Conservation (phyloP, 1,140 invertebrate genomes). For the Tetranychus cinnabarinus region DNA sequence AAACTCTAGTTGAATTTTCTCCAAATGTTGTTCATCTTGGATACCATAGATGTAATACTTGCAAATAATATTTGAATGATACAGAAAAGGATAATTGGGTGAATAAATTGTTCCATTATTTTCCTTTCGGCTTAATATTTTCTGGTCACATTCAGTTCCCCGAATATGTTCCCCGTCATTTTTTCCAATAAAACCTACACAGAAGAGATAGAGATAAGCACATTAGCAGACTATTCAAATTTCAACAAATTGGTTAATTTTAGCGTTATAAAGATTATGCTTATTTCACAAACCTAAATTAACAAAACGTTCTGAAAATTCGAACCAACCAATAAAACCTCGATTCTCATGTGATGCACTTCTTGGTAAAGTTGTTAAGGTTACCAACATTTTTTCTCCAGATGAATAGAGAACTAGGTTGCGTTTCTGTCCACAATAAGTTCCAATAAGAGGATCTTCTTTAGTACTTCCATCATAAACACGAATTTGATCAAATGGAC, state of each 20-base stretch:
- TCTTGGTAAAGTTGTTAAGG: constrained; percentile 63
- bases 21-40: constrained; percentile 78
- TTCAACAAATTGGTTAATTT: background rate
- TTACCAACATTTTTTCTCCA: constrained; percentile 58
- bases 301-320: constrained; percentile 87
- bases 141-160: constrained; percentile 89
- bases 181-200: constrained; percentile 62
- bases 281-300: constrained; percentile 46
- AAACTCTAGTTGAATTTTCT: constrained; percentile 69
- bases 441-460: constrained; percentile 66
- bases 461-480: constrained; percentile 78
- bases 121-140: constrained; percentile 76
- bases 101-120: constrained; percentile 71
- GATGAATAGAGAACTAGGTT: constrained; percentile 85
- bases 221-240: background rate
- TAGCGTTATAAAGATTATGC: background rate
- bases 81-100: constrained; percentile 81
- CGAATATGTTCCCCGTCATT: constrained; percentile 72
- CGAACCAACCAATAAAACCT: constrained; percentile 82
- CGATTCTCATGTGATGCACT: constrained; percentile 75
- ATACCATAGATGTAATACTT: constrained; percentile 92
- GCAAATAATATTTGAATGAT: constrained; percentile 80
- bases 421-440: constrained; percentile 89
- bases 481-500: constrained; percentile 91
- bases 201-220: background rate